These are phyloP conservation scores for Dromius quadrimaculatus DNA, from an alignment of 2,888 invertebrate genomes.

Conservation along the genomic window DNA sequence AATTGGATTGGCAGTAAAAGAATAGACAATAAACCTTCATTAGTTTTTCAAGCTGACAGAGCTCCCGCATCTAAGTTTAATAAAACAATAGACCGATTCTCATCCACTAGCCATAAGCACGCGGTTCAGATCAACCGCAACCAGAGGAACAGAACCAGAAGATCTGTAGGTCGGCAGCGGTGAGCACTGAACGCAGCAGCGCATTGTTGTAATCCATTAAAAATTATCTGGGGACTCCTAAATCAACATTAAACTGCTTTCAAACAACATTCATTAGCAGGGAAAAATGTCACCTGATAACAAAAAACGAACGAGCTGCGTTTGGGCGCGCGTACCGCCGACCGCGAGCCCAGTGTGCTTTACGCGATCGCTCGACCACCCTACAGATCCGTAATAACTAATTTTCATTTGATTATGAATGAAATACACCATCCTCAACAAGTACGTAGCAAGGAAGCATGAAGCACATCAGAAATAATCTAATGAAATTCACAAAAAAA, in stretches of 20 bases:
- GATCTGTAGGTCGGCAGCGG: conserved; percentile 21
- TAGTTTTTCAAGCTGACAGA: background rate
- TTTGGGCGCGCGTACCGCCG: conserved; percentile 33
- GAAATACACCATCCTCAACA: too few relatives aligned
- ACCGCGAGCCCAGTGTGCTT: conserved; percentile 32
- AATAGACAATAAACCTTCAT: conserved; percentile 21
- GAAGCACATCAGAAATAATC: too few relatives aligned
- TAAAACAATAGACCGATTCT: conserved; percentile 13
- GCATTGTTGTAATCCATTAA: conserved; percentile 53
- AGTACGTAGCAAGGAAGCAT: too few relatives aligned
- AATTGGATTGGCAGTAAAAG: too few relatives aligned
- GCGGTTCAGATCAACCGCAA: conserved; percentile 8
- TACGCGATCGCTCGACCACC: conserved; percentile 19
- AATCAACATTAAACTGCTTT: conserved; percentile 53
- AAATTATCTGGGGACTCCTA: conserved; percentile 52
- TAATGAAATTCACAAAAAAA: too few relatives aligned
- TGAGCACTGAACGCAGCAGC: conserved; percentile 21
- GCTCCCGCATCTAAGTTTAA: background rate
- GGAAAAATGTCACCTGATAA: conserved; percentile 53
- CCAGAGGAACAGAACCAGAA: conserved; percentile 4
- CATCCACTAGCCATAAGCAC: conserved; percentile 3
- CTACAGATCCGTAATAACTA: background rate
- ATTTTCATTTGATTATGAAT: too few relatives aligned
- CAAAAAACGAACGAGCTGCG: conserved; percentile 47
- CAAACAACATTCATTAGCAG: conserved; percentile 52